Evolutionary conservation across 2,797 vertebrate genomes (phyloP).

Genomic region (Paramormyrops hopkinsi): DNA sequence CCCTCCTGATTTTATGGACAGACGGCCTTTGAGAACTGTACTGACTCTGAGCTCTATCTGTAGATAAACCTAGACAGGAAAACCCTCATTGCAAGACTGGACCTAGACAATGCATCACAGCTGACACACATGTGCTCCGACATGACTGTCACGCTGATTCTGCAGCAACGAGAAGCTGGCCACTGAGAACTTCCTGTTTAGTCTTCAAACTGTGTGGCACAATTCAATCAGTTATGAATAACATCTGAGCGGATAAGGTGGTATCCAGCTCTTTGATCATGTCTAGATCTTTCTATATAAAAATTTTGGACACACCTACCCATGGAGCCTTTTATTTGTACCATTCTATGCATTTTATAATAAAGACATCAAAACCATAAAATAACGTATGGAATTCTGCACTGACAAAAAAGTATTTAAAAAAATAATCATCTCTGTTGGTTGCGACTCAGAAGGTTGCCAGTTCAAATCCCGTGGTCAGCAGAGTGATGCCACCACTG

Average conservation of each 20-base stretch:
- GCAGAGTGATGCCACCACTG: not conserved
- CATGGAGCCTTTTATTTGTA: not conserved
- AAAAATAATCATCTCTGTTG: not conserved
- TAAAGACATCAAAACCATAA: not conserved
- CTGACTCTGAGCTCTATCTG: constrained; percentile 18
- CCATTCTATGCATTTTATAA: not conserved
- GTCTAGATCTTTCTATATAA: not conserved
- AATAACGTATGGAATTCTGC: not conserved
- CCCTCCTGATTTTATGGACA: constrained; percentile 12
- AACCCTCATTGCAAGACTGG: not conserved
- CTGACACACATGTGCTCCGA: constrained; percentile 12
- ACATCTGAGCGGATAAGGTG: constrained; percentile 1
- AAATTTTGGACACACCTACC: not conserved
- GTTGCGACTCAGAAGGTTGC: not conserved
- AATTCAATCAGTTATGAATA: not conserved
- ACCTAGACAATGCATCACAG: constrained; percentile 16
- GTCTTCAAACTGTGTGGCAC: not conserved
- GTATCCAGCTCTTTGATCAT: not conserved
- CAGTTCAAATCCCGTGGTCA: not conserved
- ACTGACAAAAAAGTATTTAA: not conserved
- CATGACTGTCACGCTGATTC: not conserved
- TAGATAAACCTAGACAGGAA: constrained; percentile 15
- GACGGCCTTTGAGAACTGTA: constrained; percentile 16
- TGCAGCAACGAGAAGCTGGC: not conserved
- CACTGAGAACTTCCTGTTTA: constrained; percentile 2